phyloP scores from a whole-genome alignment of 2,113 vertebrate genomes.

The Eptesicus fuscus region DNA sequence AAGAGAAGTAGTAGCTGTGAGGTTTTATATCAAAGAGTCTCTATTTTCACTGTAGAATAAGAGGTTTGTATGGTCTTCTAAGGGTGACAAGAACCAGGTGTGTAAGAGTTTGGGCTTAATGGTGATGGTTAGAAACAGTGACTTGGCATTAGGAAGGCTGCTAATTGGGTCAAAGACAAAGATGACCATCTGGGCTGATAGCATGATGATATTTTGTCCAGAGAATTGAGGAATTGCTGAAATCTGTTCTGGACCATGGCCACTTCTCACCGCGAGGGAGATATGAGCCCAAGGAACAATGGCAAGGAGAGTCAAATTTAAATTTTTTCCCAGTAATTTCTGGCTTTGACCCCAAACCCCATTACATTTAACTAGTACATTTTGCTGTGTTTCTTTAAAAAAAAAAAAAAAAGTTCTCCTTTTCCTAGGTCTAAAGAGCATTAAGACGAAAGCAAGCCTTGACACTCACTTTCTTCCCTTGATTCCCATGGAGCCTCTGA shows the following conservation, averaged over 20 bases:
- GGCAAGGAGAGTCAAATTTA: background rate
- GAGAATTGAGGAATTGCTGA: background rate
- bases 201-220: background rate
- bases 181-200: background rate
- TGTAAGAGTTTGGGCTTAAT: background rate
- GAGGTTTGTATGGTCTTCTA: background rate
- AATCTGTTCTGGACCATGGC: background rate
- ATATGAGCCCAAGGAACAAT: background rate
- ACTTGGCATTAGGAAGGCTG: background rate
- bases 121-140: background rate
- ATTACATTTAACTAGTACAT: background rate
- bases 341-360: background rate
- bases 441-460: background rate
- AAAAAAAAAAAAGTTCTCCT: background rate
- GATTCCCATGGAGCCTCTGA: background rate
- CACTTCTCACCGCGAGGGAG: background rate
- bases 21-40: background rate
- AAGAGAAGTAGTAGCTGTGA: background rate
- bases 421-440: background rate
- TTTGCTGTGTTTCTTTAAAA: background rate
- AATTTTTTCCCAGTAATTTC: background rate
- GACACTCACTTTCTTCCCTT: background rate
- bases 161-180: background rate
- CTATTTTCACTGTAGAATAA: background rate
- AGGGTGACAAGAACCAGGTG: background rate